phyloP scores from a whole-genome alignment of 1,140 invertebrate genomes.

The Chironomus tepperi region DNA sequence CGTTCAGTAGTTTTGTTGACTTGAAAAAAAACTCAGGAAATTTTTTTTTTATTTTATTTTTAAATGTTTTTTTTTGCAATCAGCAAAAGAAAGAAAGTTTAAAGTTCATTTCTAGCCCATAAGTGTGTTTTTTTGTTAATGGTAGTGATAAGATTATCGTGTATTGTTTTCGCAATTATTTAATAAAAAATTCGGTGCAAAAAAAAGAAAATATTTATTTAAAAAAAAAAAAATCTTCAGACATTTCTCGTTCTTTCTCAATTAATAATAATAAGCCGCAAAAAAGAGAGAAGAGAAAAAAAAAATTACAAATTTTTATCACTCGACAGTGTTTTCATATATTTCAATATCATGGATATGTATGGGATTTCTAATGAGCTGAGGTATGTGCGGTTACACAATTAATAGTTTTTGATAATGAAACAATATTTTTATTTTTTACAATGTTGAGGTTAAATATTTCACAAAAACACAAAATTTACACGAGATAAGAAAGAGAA shows the following conservation, averaged over 20 bases:
- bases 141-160: neutral
- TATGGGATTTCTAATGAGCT: neutral
- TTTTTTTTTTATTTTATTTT: neutral
- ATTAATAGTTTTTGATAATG: no score
- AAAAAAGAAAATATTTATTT: no score
- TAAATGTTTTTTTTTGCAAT: neutral
- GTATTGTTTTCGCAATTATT: neutral
- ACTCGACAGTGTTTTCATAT: neutral
- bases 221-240: no score
- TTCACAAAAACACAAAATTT: slow-evolving; percentile 13
- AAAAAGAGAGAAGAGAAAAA: neutral
- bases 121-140: neutral
- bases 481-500: neutral
- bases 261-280: slow-evolving; percentile 1
- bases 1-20: slow-evolving; percentile 6
- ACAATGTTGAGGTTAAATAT: slow-evolving; percentile 2
- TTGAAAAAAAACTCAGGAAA: slow-evolving; percentile 2
- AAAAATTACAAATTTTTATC: neutral
- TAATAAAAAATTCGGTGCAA: neutral
- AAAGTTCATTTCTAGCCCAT: neutral
- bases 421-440: no score
- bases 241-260: neutral
- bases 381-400: slow-evolving; percentile 11
- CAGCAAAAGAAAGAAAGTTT: neutral
- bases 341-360: neutral